Evolutionary conservation across 2,888 invertebrate genomes (phyloP), one percentile per base, ranked within the genome.

Genomic region (Tortricodes alternella): DNA sequence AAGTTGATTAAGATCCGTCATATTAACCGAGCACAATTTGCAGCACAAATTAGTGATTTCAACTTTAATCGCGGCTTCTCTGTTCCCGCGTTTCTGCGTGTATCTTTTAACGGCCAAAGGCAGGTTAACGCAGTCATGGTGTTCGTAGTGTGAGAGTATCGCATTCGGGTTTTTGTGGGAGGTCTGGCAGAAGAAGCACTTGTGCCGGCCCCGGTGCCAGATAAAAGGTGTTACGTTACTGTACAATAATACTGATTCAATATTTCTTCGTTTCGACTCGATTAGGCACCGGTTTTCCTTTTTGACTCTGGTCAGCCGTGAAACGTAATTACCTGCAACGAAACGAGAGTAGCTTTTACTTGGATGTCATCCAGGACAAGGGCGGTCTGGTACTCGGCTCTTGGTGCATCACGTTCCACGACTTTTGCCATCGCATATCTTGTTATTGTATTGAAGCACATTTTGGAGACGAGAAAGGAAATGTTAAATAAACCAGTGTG

Each of bases 341-440:
- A 50, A 56, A 56, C 27, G 49, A 56, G 55, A 56, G 27, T 37
- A 16, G 34, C 46, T 32, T 56, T 56, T 44, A 44, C 56, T 56
- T 39, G 13, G 49, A 13, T 29, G 13, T 32, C 11, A 6, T 29
- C 43, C 37, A 9, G 13, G 15, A n/a, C 3, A 51, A 4, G 9
- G 21, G 23, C 13, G 23, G 8, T 13, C 38, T 19, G 38, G n/a
- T 19, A 19, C 11, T n/a, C 27, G 3, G 9, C n/a, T 29, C 29
- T 11, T 29, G 4, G 29, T 29, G 29, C 29, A 29, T 29, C 27
- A 27, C 9, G 11, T 9, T 29, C 11, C 29, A 3, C 29, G 3
- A 29, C 29, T 29, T 5, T n/a, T 29, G 29, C 29, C 29, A 29
- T 29, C 21, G 3, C 2, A 4, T 21, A 21, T 4, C 2, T 21